phyloP scores from a whole-genome alignment of 2,113 vertebrate species.

The Microcebus murinus region DNA sequence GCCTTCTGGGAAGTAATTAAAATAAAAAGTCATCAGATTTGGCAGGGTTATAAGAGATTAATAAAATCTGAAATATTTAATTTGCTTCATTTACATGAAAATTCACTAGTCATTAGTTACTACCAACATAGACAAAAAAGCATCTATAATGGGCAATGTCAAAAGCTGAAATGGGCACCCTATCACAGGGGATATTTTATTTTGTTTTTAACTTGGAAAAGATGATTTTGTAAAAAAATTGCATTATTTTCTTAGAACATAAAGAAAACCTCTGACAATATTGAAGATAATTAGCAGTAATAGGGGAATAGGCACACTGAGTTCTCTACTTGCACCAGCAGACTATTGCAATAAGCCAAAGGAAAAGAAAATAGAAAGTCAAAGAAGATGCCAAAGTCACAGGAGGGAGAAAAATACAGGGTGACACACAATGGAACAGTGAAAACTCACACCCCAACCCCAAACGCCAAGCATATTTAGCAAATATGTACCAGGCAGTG shows the following conservation, averaged over 20 bases:
- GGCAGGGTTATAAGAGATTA: constrained; percentile 79
- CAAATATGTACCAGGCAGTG: constrained; percentile 74
- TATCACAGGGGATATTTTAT: constrained; percentile 59
- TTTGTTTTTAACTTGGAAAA: constrained; percentile 75
- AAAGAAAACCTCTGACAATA: constrained; percentile 74
- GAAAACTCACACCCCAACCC: constrained; percentile 56
- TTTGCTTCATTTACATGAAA: constrained; percentile 81
- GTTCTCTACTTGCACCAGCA: constrained; percentile 56
- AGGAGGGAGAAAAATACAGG: constrained; percentile 45
- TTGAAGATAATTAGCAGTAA: constrained; percentile 71
- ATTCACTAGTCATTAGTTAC: constrained; percentile 83
- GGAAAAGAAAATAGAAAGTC: constrained; percentile 66
- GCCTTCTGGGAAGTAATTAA: constrained; percentile 73
- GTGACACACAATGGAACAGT: constrained; percentile 58
- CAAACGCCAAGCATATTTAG: constrained; percentile 70
- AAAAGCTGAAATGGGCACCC: constrained; percentile 59
- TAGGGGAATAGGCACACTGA: constrained; percentile 46
- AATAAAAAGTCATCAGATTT: constrained; percentile 73
- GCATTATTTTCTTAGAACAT: constrained; percentile 74
- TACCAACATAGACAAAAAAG: constrained; percentile 79
- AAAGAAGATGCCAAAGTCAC: constrained; percentile 65
- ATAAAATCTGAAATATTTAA: constrained; percentile 73
- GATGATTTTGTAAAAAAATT: constrained; percentile 62
- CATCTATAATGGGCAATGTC: constrained; percentile 77
- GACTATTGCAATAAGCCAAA: constrained; percentile 57